phyloP scores from a whole-genome alignment of 2,797 vertebrate species.

The Xerus rutilus region DNA sequence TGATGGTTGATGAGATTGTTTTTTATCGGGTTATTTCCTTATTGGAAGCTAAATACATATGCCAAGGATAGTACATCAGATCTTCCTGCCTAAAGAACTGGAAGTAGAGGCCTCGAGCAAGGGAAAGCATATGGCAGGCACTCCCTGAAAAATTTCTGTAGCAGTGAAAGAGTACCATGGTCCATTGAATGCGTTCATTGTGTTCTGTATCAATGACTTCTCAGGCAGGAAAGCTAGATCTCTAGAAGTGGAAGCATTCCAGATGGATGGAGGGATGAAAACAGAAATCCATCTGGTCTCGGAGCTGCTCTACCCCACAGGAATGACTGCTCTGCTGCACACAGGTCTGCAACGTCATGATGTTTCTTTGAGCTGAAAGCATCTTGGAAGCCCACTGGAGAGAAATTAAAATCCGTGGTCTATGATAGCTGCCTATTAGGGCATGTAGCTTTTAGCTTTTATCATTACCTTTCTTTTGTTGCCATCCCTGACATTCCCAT shows the following conservation, averaged over 20 bases:
- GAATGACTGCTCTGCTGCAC: not conserved
- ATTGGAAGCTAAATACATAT: not conserved
- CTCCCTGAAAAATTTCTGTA: not conserved
- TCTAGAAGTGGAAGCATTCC: not conserved
- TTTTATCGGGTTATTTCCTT: constrained; percentile 3
- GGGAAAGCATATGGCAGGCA: not conserved
- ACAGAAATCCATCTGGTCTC: not conserved
- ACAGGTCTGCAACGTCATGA: not conserved
- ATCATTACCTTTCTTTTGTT: not conserved
- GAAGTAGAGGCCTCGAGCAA: not conserved
- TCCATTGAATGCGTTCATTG: not conserved
- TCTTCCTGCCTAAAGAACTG: not conserved
- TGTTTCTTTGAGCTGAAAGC: not conserved
- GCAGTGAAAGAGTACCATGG: not conserved
- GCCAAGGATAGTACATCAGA: not conserved
- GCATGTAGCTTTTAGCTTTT: not conserved
- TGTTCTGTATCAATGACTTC: not conserved
- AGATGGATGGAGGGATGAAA: not conserved
- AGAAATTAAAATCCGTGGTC: constrained; percentile 8
- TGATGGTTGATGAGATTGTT: not conserved
- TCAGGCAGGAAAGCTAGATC: not conserved
- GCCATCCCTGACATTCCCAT: not conserved
- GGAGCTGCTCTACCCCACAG: not conserved
- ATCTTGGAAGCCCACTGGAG: not conserved
- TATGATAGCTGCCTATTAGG: not conserved